Evolutionary conservation across 2,113 vertebrate species (phyloP).

Genomic region (Myotis lucifugus): DNA sequence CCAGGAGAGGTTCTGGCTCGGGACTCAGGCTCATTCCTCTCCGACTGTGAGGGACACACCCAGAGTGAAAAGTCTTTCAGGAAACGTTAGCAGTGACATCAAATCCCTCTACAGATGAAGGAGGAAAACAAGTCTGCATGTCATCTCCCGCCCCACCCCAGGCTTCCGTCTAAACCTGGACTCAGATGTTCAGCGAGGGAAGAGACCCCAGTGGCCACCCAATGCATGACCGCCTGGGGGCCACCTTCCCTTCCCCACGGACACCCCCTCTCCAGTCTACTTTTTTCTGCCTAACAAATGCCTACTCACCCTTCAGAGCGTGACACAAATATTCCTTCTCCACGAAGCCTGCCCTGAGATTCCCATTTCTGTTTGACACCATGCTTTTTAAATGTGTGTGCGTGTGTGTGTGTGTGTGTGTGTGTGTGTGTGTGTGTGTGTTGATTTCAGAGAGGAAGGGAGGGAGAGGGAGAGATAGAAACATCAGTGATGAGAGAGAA

Average conservation of each 20-base stretch:
- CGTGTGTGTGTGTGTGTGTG: no score
- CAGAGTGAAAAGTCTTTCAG: background rate
- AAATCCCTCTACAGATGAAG: background rate
- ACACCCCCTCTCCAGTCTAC: background rate
- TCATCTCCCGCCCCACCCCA: background rate
- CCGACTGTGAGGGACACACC: background rate
- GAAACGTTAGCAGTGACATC: background rate
- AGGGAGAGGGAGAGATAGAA: no score
- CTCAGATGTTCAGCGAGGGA: background rate
- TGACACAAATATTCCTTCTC: background rate
- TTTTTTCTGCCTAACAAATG: background rate
- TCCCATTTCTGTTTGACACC: background rate
- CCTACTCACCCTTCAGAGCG: background rate
- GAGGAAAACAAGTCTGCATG: background rate
- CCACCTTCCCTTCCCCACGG: background rate
- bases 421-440: no score
- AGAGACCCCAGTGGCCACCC: background rate
- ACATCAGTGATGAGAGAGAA: no score
- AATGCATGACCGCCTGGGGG: no score
- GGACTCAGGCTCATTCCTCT: background rate
- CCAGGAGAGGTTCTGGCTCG: background rate
- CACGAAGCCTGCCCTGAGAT: background rate
- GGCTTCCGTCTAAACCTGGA: background rate
- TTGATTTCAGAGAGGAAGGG: no score
- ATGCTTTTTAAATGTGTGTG: background rate